Evolutionary conservation across 1,140 invertebrate species (phyloP).

Genomic region (Bombus ignitus): DNA sequence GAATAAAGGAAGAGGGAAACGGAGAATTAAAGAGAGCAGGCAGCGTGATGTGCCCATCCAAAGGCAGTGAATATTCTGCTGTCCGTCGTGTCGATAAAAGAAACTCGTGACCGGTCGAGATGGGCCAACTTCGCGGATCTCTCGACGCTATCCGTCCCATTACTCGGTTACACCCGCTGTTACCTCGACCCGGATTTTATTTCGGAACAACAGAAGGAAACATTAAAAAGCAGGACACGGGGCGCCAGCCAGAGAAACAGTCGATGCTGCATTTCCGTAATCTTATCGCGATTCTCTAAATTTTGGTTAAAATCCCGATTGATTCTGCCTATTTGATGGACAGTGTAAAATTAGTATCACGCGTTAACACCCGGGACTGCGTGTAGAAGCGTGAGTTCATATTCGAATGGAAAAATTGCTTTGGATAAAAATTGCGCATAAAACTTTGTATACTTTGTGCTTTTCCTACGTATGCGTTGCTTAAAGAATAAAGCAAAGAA

Average conservation of each 20-base stretch:
- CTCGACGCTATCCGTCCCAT: slow-evolving; percentile 42
- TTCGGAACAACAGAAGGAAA: slow-evolving; percentile 28
- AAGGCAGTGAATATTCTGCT: slow-evolving; percentile 44
- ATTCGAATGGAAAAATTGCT: not conserved
- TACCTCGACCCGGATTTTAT: slow-evolving; percentile 40
- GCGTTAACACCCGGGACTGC: not conserved
- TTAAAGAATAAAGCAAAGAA: not conserved
- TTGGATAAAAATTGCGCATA: not conserved
- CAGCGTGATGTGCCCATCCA: slow-evolving; percentile 22
- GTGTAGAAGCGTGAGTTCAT: not conserved
- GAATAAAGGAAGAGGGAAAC: not conserved
- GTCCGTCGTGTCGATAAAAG: slow-evolving; percentile 53
- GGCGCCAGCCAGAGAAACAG: too few relatives aligned
- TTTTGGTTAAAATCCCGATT: too few relatives aligned
- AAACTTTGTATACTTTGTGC: too few relatives aligned
- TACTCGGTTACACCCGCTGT: slow-evolving; percentile 38
- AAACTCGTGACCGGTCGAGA: slow-evolving; percentile 55
- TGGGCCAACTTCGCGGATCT: slow-evolving; percentile 21
- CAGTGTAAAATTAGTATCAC: not conserved
- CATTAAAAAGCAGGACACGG: slow-evolving; percentile 9
- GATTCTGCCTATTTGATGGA: not conserved
- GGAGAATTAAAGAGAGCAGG: slow-evolving; percentile 7
- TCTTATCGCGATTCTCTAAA: not conserved
- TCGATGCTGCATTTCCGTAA: not conserved
- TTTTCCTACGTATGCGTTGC: not conserved